Evolutionary conservation across 2,113 vertebrate genomes (phyloP), one percentile per base, ranked within the genome.

Genomic region (Colinus virginianus): DNA sequence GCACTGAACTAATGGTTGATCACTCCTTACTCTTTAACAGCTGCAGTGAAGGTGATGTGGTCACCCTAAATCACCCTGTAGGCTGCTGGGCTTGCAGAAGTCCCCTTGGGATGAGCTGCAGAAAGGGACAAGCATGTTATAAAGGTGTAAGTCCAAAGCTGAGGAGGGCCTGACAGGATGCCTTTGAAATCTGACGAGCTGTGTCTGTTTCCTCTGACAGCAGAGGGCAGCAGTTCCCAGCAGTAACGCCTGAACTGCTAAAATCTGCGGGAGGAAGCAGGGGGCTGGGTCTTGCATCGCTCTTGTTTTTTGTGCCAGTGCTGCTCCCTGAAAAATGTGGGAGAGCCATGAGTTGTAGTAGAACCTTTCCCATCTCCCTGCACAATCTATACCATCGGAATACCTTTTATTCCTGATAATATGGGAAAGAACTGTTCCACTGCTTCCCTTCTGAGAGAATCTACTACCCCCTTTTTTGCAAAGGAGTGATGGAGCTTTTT

Each of bases 151-250:
- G 28, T 43, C 11, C 32, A 55, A 61, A 63, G 25, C 6, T n/a
- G 69, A 61, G 45, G 26, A 53, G 11, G 23, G 36, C 7, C 40
- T 64, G 43, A 4, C 13, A 32, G 40, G 61, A 25, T 7, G 4
- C 28, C 3, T 28, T 7, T 74, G 49, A 69, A 48, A 46, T 34
- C 30, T 66, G 51, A 11, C 10, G 6, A 30, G 58, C 36, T 51
- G 21, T 42, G 36, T 13, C 5, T 21, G 0, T 10, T 48, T 22
- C 9, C 0, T 53, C 26, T 61, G 85, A 43, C 96, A 61, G 84
- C 96, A 96, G 96, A 91, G 94, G 96, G 96, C 90, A 94, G 93
- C 90, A 94, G 84, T 7, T 87, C 82, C 76, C 87, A 94, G 78
- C 82, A 32, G 0, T 63, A 46, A 20, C 49, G 11, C 17, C 9